Percentiles rank a stretch among this genome's conserved stretches.
phyloP scores from a whole-genome alignment of 1,140 invertebrate species.

The Monomorium pharaonis region DNA sequence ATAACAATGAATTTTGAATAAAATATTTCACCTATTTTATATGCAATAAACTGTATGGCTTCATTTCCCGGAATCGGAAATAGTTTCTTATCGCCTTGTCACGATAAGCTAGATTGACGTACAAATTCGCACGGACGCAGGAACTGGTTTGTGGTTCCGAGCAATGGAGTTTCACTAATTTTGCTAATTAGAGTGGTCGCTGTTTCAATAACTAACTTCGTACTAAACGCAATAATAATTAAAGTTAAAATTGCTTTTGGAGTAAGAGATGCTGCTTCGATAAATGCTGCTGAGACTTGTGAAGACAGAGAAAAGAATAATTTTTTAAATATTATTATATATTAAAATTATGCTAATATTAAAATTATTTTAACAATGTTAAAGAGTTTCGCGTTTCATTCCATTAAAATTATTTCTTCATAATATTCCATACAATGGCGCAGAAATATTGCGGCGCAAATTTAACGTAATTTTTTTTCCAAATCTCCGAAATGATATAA shows the following conservation, averaged over 20 bases:
- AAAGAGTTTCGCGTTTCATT: no score
- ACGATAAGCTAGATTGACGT: background rate
- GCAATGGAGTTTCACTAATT: conserved; percentile 42
- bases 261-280: background rate
- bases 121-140: background rate
- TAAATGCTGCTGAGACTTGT: background rate
- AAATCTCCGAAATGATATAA: background rate
- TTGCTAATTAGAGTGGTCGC: conserved; percentile 17
- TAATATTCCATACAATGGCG: no score
- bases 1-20: background rate
- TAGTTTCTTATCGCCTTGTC: background rate
- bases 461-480: background rate
- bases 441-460: no score
- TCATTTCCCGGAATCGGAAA: background rate
- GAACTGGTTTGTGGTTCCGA: background rate
- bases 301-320: background rate
- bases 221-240: conserved; percentile 8
- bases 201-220: conserved; percentile 46
- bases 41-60: background rate
- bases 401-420: background rate
- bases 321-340: background rate
- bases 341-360: background rate
- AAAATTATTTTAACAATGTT: background rate
- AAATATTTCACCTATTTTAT: background rate
- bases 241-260: background rate